Base-by-base conservation (phyloP, 2,888 invertebrate species). In the Caenorhabditis sinica region DNA sequence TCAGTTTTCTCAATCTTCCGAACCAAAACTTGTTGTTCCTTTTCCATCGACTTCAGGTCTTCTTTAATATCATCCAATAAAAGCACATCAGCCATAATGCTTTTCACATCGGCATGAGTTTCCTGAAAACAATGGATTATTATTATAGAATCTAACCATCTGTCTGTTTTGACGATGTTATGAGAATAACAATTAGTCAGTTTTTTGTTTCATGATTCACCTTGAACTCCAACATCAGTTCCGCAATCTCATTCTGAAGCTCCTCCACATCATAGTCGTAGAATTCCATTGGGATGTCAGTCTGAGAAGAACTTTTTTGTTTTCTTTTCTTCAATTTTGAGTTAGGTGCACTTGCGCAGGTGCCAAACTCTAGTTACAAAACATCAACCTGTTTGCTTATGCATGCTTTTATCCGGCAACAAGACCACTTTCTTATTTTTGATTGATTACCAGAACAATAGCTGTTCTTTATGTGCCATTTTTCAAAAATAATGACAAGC, bases 161-260 rank as follows among this genome's bases (percentile, higher is more conserved):
- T 30, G 30, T 2, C 51, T 15, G 23, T n/a, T 40, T 3, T 56
- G 9, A 23, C 56, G 40, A 8, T 2, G 56, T 40, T 66, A 36
- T 58, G 25, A 6, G 23, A 23, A 23, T 51, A 58, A 45, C 49
- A 45, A 65, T 65, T n/a, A 45, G 30, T 49, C 36, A 45, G 61
- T 28, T 17, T 13, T 58, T 28, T 30, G 15, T 11, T 17, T 13
- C 2, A 13, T 75, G 33, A 65, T 20, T 94, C 28, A 95, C 95
- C 93, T 96, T 96, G 93, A 97, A 97, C 90, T 96, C 95, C 74
- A 96, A 95, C 87, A 96, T 96, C 65, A 96, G 93, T 86, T 94
- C 95, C 86, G 95, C 95, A 93, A 96, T 96, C 94, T 95, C 92
- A 13, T 90, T 89, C 69, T 95, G 95, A 30, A 96, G 93, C 86